These are phyloP conservation scores for Atherinosoma microstoma DNA, from an alignment of 2,797 vertebrate species.

Conservation along the genomic window DNA sequence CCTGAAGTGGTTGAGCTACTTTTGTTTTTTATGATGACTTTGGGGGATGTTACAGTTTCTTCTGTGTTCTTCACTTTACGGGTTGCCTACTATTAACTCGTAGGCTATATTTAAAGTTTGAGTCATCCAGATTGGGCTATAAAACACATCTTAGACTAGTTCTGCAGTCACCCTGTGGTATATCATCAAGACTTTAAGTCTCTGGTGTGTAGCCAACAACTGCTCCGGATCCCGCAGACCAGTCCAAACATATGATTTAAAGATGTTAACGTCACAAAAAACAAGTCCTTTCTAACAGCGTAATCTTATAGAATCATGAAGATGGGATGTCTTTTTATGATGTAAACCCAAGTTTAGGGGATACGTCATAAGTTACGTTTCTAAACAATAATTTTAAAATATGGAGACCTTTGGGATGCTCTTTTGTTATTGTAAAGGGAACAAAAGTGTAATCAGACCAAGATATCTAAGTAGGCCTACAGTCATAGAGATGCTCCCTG, in stretches of 20 bases:
- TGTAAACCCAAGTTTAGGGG: background rate
- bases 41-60: background rate
- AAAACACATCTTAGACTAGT: constrained; percentile 4
- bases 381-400: background rate
- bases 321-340: background rate
- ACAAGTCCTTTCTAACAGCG: background rate
- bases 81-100: background rate
- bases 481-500: background rate
- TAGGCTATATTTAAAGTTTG: constrained; percentile 16
- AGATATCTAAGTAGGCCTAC: background rate
- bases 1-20: background rate
- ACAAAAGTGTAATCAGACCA: background rate
- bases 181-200: background rate
- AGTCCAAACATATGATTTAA: constrained; percentile 10
- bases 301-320: background rate
- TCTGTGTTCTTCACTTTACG: background rate
- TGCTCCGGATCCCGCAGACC: background rate
- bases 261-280: background rate
- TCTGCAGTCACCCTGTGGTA: background rate
- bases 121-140: background rate
- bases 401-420: background rate
- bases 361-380: background rate
- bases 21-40: constrained; percentile 10
- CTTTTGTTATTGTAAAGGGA: background rate
- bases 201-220: background rate